Base-by-base conservation (phyloP, 2,888 invertebrate species). In the Eurytoma californica region DNA sequence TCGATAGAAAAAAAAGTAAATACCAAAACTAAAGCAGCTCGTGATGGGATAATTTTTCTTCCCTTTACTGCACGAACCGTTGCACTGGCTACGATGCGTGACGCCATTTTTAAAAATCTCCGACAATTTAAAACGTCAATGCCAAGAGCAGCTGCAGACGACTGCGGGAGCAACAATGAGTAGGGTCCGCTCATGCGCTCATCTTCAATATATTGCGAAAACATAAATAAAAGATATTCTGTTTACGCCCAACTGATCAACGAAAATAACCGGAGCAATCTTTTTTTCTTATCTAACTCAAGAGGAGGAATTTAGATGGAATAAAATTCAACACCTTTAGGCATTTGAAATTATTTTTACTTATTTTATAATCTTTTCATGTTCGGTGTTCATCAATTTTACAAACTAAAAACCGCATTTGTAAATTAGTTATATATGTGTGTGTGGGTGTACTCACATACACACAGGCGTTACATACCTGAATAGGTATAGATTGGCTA, bases 61-160 rank as follows among this genome's bases (percentile, higher is more conserved):
- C 94, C 94, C 90, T 95, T 95, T 39, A 97, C 94, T 83, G 97
- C 96, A 85, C 96, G 93, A 47, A 98, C 97, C 75, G 97, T 97
- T 47, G 97, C 97, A 88, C 96, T 95, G 80, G 95, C 96, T 86
- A 95, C 94, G 81, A 94, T 92, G 92, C 94, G 94, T 83, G 95
- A 94, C 90, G 95, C 93, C 95, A 96, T 96, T 86, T 88, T 89
- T 85, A 74, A 79, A 72, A 61, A 63, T 77, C 39, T 58, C 14
- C 2, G 5, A 67, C 60, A n/a, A 60, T 28, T 20, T 65, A 53
- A 73, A 39, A 30, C 30, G 47, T 20, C 18, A 18, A 30, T n/a
- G 47, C 30, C 18, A 18, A 30, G 28, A 12, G 18, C 5, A 18
- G 28, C 5, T 7, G 51, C n/a, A 67, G 28, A 49, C 28, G 16